These are phyloP conservation scores for Chaenodraco wilsoni DNA, from an alignment of 2,797 vertebrate genomes.

Conservation along the genomic window DNA sequence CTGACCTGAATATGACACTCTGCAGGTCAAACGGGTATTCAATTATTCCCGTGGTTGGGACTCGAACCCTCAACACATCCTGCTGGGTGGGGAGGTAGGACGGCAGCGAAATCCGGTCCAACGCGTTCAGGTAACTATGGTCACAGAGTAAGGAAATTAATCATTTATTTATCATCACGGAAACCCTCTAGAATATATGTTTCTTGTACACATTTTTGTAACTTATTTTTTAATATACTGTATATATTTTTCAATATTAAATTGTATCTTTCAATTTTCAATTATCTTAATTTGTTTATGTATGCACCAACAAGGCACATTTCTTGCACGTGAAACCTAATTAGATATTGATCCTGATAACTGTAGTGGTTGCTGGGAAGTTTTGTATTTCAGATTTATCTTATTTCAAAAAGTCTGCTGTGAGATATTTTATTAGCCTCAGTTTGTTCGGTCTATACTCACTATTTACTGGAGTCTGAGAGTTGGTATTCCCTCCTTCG, in stretches of 20 bases:
- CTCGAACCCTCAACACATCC: conserved; percentile 77
- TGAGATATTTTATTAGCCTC: neutral
- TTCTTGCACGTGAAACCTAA: too few species aligned
- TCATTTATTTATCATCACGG: neutral
- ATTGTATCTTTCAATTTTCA: too few species aligned
- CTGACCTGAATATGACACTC: conserved; percentile 85
- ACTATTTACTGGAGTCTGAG: conserved; percentile 98
- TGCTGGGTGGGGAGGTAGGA: conserved; percentile 76
- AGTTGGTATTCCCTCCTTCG: conserved; percentile 95
- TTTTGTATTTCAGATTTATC: neutral
- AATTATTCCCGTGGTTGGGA: conserved; percentile 84
- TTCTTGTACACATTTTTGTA: too few species aligned
- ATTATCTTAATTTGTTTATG: too few species aligned
- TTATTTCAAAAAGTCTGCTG: neutral
- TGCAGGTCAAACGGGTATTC: conserved; percentile 85
- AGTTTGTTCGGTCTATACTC: conserved; percentile 71
- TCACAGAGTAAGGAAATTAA: neutral
- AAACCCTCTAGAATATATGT: neutral
- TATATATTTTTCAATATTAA: too few species aligned
- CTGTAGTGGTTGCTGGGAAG: neutral
- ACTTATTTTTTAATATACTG: too few species aligned
- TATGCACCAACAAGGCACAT: too few species aligned
- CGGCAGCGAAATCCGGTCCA: conserved; percentile 73
- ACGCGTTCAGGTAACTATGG: conserved; percentile 72
- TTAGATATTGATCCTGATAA: too few species aligned